Conservation (phyloP, 2,888 invertebrate species). For the Rhodophaea formosa region DNA sequence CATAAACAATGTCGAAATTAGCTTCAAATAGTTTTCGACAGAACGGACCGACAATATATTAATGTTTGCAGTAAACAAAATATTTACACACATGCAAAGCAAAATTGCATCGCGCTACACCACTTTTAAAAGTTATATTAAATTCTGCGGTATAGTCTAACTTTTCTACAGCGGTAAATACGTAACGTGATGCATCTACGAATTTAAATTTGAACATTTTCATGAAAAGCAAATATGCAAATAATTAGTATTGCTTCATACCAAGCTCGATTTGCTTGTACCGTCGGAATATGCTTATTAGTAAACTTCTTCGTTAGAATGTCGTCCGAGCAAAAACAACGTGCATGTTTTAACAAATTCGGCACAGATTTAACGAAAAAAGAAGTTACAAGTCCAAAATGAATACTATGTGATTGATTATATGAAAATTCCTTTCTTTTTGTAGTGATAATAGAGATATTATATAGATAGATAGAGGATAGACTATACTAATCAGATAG, state of each 20-base stretch:
- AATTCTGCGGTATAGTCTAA: slow-evolving; percentile 9
- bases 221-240: not conserved
- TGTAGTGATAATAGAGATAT: too few relatives aligned
- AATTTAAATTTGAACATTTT: not conserved
- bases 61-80: slow-evolving; percentile 1
- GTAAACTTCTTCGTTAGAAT: too few relatives aligned
- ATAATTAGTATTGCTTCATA: not conserved
- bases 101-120: not conserved
- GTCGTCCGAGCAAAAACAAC: too few relatives aligned
- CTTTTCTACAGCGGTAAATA: slow-evolving; percentile 10
- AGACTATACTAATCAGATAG: too few relatives aligned
- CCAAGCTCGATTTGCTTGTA: too few relatives aligned
- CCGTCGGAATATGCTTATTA: too few relatives aligned
- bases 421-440: too few relatives aligned
- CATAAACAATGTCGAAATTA: not conserved
- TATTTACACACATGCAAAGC: slow-evolving; percentile 5
- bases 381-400: too few relatives aligned
- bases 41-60: not conserved
- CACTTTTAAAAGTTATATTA: slow-evolving; percentile 9
- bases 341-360: too few relatives aligned
- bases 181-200: slow-evolving; percentile 2
- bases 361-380: too few relatives aligned
- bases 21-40: not conserved
- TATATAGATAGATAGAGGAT: too few relatives aligned
- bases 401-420: too few relatives aligned